Conservation (phyloP, 2,113 vertebrate species). For the Polyodon spathula region DNA sequence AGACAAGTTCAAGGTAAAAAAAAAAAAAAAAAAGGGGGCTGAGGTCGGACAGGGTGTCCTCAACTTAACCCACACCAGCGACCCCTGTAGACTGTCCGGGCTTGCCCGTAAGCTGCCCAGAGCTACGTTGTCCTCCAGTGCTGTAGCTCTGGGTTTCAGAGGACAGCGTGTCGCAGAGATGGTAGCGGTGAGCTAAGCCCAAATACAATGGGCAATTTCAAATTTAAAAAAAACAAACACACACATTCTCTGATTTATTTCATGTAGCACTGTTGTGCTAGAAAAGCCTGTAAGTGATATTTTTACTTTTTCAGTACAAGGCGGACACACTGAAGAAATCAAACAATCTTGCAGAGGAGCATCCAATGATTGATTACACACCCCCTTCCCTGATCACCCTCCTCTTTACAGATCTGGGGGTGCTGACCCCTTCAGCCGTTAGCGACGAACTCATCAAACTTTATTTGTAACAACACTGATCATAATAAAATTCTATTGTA, state of each 20-base stretch:
- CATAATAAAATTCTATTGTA: constrained; percentile 9
- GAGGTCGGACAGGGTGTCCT: too few species aligned
- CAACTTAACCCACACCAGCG: too few species aligned
- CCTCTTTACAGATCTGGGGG: constrained; percentile 90
- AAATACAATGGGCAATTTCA: too few species aligned
- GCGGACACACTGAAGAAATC: constrained; percentile 71
- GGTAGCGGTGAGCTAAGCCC: too few species aligned
- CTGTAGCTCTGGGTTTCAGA: too few species aligned
- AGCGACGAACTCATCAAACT: constrained; percentile 97
- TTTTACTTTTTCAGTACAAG: constrained; percentile 69
- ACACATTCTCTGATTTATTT: neutral
- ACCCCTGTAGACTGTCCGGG: too few species aligned
- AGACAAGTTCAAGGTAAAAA: constrained; percentile 82
- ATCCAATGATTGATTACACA: constrained; percentile 90
- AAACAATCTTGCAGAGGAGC: constrained; percentile 71
- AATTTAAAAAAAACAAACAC: neutral
- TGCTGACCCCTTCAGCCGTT: constrained; percentile 87
- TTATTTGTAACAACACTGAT: constrained; percentile 62
- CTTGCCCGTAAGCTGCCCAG: too few species aligned
- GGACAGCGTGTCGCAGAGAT: too few species aligned
- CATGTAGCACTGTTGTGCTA: neutral
- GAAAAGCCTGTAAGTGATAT: constrained; percentile 20
- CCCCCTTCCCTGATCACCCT: constrained; percentile 86
- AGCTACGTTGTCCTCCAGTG: too few species aligned
- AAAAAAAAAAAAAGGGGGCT: too few species aligned